These are phyloP conservation scores for Cydia amplana DNA, from an alignment of 1,140 invertebrate species.

Conservation along the genomic window DNA sequence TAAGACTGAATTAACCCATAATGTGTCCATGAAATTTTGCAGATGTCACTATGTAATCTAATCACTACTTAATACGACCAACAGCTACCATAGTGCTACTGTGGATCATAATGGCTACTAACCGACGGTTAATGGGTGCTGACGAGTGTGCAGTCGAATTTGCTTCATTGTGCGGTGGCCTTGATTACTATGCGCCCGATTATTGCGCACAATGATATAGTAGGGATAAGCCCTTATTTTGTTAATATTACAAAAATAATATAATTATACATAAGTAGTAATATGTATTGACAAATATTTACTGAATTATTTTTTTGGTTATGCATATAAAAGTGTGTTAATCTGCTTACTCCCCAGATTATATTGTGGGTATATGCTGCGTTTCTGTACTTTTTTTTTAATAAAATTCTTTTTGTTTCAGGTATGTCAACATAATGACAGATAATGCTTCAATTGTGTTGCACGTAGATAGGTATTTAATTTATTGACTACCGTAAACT, in stretches of 20 bases:
- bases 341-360: not conserved
- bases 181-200: not conserved
- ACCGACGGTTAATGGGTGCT: not conserved
- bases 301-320: too few species aligned
- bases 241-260: too few species aligned
- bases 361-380: not conserved
- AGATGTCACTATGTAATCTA: not conserved
- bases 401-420: not conserved
- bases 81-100: too few species aligned
- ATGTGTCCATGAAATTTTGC: too few species aligned
- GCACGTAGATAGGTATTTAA: too few species aligned
- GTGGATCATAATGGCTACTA: not conserved
- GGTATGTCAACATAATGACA: not conserved
- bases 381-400: not conserved
- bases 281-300: too few species aligned
- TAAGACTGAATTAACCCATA: too few species aligned
- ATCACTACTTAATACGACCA: not conserved
- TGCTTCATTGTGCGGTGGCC: constrained; percentile 4
- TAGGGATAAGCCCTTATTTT: not conserved
- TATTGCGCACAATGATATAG: not conserved
- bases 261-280: too few species aligned
- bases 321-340: too few species aligned
- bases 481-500: too few species aligned
- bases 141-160: constrained; percentile 17
- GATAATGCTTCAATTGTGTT: too few species aligned